phyloP scores from a whole-genome alignment of 1,140 invertebrate genomes.

The Papilio helenus region DNA sequence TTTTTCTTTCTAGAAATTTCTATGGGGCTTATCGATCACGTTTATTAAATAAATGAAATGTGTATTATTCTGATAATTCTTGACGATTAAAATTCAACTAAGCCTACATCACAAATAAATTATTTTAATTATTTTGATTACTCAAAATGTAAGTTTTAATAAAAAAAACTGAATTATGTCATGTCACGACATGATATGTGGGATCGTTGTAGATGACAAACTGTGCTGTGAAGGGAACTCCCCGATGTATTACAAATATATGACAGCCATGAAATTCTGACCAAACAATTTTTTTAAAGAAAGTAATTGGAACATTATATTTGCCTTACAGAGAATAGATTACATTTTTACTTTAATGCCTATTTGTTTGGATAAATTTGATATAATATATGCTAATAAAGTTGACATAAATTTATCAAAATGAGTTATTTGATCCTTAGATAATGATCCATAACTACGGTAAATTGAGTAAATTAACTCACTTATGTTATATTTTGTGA shows the following conservation, averaged over 20 bases:
- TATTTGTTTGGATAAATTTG: neutral
- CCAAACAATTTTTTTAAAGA: neutral
- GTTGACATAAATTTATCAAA: neutral
- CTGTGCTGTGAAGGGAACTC: neutral
- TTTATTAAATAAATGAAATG: too few species aligned
- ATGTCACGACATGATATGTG: neutral
- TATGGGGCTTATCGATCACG: too few species aligned
- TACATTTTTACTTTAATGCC: neutral
- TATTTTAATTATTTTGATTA: neutral
- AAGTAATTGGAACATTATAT: slow-evolving; percentile 9
- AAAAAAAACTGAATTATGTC: slow-evolving; percentile 8
- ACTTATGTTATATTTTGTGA: neutral
- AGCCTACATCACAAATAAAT: neutral
- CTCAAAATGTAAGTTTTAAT: neutral
- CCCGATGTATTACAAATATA: slow-evolving; percentile 13
- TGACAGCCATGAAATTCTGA: slow-evolving; percentile 6
- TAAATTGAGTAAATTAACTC: slow-evolving; percentile 12
- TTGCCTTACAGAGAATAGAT: neutral
- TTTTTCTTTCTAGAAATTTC: neutral
- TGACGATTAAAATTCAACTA: too few species aligned
- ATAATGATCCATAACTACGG: neutral
- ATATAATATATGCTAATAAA: neutral
- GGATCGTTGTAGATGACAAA: slow-evolving; percentile 1
- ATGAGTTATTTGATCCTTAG: neutral
- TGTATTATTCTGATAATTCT: too few species aligned